These are phyloP conservation scores for Hirundo rustica DNA, from an alignment of 2,797 vertebrate genomes.

Conservation along the genomic window DNA sequence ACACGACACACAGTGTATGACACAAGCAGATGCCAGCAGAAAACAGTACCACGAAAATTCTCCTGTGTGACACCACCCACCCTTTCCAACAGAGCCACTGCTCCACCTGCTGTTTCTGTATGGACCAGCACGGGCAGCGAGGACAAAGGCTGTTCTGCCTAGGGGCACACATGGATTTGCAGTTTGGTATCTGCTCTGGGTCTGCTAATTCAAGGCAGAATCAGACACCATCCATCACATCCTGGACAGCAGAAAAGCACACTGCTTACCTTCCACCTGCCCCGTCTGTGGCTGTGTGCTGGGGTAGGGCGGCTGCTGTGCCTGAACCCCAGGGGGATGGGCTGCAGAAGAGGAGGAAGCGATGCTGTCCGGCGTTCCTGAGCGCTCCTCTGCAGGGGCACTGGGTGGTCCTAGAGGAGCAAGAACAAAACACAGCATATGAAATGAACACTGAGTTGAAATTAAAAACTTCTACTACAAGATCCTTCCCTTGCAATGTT, in stretches of 20 bases:
- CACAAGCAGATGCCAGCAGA: accelerated
- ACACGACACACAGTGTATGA: background rate
- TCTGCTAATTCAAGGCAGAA: background rate
- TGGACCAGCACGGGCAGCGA: background rate
- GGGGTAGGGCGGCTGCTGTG: slow-evolving; percentile 87
- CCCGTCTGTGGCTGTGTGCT: slow-evolving; percentile 87
- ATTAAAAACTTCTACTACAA: background rate
- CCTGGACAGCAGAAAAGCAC: background rate
- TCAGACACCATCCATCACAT: background rate
- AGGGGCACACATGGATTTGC: no score
- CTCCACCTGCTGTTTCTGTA: slow-evolving; percentile 65
- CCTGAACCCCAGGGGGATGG: slow-evolving; percentile 86
- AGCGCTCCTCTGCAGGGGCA: slow-evolving; percentile 90
- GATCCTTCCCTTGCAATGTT: background rate
- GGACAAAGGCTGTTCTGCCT: background rate
- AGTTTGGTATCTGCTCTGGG: background rate
- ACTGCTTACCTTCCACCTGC: slow-evolving; percentile 88
- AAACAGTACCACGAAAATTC: background rate
- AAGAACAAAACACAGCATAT: background rate
- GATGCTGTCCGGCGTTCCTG: slow-evolving; percentile 96
- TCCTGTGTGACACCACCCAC: background rate
- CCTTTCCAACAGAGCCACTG: slow-evolving; percentile 5
- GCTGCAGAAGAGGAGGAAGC: slow-evolving; percentile 92
- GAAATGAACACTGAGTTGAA: background rate
- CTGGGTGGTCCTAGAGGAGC: slow-evolving; percentile 80